phyloP scores from a whole-genome alignment of 2,888 invertebrate genomes.

The Bembecia ichneumoniformis region DNA sequence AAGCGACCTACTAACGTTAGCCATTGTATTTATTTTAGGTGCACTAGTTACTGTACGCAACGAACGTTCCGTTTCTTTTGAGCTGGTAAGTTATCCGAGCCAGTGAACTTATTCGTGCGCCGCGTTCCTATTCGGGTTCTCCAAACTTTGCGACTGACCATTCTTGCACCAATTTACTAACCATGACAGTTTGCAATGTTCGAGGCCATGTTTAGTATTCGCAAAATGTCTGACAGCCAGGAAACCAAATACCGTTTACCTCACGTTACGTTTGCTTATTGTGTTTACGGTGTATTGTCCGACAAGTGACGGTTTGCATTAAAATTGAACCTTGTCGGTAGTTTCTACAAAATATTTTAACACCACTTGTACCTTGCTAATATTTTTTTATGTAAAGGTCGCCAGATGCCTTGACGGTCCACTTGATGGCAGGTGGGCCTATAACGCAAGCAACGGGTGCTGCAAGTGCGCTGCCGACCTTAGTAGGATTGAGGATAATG shows the following conservation, averaged over 20 bases:
- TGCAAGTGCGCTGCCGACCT: no score
- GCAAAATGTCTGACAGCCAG: constrained; percentile 33
- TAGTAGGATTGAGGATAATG: no score
- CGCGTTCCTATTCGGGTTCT: not conserved
- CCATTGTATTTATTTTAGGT: not conserved
- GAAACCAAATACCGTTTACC: constrained; percentile 55
- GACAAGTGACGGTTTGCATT: constrained; percentile 38
- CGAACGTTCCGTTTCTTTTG: not conserved
- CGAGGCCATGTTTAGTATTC: constrained; percentile 42
- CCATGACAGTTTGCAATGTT: not conserved
- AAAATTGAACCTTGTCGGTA: constrained; percentile 21
- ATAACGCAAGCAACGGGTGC: no score
- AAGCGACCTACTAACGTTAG: constrained; percentile 19
- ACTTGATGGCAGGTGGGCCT: no score
- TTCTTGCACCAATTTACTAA: not conserved
- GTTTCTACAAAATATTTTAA: no score
- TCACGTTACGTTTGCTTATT: constrained; percentile 54
- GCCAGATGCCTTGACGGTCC: no score
- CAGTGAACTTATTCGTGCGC: not conserved
- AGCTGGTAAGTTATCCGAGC: not conserved
- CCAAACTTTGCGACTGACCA: not conserved
- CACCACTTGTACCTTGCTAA: no score
- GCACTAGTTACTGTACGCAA: not conserved
- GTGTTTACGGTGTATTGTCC: constrained; percentile 50
- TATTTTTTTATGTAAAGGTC: no score